These are phyloP conservation scores for Macropus fuliginosus DNA, from an alignment of 2,797 vertebrate genomes.

Conservation along the genomic window DNA sequence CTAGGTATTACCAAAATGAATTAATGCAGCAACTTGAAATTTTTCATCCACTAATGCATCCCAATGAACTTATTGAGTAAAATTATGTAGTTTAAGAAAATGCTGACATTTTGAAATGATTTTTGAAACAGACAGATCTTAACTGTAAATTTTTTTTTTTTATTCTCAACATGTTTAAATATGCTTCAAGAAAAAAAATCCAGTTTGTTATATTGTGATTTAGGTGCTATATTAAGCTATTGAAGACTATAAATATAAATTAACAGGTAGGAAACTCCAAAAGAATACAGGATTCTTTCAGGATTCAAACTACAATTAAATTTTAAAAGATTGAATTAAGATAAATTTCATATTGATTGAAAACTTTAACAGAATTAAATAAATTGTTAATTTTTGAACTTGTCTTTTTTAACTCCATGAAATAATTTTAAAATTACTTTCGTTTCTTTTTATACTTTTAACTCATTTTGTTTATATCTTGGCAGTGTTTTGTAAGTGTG, in stretches of 20 bases:
- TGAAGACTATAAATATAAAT: background rate
- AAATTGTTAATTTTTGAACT: background rate
- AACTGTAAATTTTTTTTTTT: background rate
- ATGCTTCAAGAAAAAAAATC: background rate
- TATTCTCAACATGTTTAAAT: background rate
- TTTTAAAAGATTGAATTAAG: background rate
- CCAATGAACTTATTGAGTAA: constrained; percentile 14
- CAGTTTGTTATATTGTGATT: background rate
- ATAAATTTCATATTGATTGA: background rate
- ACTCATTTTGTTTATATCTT: background rate
- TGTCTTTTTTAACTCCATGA: background rate
- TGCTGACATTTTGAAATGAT: constrained; percentile 20
- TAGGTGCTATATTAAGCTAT: background rate
- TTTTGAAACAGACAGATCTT: background rate
- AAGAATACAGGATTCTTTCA: background rate
- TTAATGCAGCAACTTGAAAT: background rate
- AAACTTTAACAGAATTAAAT: background rate
- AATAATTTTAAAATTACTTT: background rate
- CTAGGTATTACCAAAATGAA: background rate
- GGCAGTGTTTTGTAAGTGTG: background rate
- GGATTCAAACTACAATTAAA: background rate
- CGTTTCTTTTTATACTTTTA: background rate
- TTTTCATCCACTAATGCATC: background rate
- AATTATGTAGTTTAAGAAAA: constrained; percentile 36
- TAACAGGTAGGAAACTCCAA: background rate